These are phyloP conservation scores for Lepidocyrtinus sp. DNA, from an alignment of 2,888 invertebrate genomes.

Conservation along the genomic window DNA sequence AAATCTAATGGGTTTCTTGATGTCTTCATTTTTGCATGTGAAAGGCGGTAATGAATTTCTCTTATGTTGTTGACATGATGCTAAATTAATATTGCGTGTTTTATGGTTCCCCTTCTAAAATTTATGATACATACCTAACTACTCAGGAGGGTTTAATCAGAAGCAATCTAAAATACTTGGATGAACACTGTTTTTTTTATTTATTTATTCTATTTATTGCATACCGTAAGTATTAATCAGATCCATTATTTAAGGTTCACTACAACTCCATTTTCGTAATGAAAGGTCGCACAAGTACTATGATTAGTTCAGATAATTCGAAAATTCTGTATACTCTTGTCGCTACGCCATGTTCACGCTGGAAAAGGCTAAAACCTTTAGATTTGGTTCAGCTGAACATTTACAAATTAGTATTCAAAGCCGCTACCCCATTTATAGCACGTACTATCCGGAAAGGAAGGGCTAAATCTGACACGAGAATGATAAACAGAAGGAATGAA, in stretches of 20 bases:
- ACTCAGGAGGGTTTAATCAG: no score
- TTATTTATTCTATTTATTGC: no score
- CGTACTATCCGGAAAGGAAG: conserved; percentile 42
- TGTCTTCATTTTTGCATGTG: conserved; percentile 14
- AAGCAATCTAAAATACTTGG: no score
- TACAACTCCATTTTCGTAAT: no score
- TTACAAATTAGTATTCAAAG: conserved; percentile 23
- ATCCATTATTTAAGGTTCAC: no score
- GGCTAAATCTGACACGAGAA: conserved; percentile 49
- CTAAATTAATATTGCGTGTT: conserved; percentile 29
- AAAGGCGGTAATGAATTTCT: conserved; percentile 31
- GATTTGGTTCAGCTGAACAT: background rate
- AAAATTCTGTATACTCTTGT: no score
- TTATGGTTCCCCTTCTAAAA: no score
- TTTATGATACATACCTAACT: background rate
- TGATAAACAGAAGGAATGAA: conserved; percentile 52
- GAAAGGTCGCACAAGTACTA: no score
- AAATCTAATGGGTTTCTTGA: background rate
- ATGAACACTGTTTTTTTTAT: no score
- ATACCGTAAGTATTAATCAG: no score
- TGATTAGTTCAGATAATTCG: no score
- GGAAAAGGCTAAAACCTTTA: background rate
- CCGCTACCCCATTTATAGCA: conserved; percentile 21
- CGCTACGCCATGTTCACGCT: no score
- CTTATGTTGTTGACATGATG: conserved; percentile 19